phyloP scores from a whole-genome alignment of 1,140 invertebrate species.

The Drosophila teissieri region DNA sequence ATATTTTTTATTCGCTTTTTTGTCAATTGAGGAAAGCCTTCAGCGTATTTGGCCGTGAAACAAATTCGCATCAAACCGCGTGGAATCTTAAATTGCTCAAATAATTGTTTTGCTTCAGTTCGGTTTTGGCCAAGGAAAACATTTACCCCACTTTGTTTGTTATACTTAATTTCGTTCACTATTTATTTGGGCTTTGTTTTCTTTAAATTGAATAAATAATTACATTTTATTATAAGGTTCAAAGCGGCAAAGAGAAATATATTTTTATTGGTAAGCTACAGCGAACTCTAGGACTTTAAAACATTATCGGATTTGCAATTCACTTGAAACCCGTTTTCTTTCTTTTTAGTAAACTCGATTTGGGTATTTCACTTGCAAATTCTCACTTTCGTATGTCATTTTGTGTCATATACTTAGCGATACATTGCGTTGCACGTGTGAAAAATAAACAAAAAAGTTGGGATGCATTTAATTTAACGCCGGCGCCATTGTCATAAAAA shows the following conservation, averaged over 20 bases:
- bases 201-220: constrained; percentile 23
- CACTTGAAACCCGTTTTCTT: neutral
- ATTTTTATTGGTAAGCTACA: neutral
- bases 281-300: too few species aligned
- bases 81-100: constrained; percentile 34
- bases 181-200: constrained; percentile 32
- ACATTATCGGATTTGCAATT: neutral
- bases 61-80: constrained; percentile 39
- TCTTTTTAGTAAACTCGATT: neutral
- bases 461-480: constrained; percentile 14
- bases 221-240: neutral
- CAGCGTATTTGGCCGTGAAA: constrained; percentile 34
- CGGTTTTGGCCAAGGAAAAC: constrained; percentile 39
- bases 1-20: constrained; percentile 15
- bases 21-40: constrained; percentile 43
- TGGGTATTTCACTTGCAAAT: constrained; percentile 31
- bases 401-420: constrained; percentile 2
- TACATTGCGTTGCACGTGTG: constrained; percentile 39
- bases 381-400: constrained; percentile 1
- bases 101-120: constrained; percentile 42
- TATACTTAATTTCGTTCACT: constrained; percentile 19
- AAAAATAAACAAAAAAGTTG: constrained; percentile 27
- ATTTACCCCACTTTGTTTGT: constrained; percentile 14
- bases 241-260: neutral
- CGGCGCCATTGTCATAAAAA: constrained; percentile 47